Conservation (phyloP, 2,888 invertebrate species). For the Deilephila elpenor region DNA sequence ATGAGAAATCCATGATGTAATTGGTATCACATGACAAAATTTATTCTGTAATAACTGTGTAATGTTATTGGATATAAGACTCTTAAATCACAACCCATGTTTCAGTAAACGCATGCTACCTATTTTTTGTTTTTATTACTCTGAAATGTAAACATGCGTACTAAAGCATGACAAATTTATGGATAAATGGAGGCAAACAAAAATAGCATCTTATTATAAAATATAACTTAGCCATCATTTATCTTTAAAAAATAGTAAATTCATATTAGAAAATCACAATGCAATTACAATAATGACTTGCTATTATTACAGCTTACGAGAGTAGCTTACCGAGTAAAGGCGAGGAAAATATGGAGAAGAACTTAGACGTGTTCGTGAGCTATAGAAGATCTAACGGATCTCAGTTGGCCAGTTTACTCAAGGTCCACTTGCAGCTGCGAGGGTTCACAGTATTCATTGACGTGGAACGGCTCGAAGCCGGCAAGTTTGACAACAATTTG, state of each 20-base stretch:
- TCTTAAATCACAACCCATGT: conserved; percentile 36
- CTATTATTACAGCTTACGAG: conserved; percentile 83
- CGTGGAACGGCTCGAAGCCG: conserved; percentile 98
- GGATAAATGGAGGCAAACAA: conserved; percentile 16
- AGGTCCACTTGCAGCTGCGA: conserved; percentile 97
- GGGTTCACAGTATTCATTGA: conserved; percentile 99
- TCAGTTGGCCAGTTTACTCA: conserved; percentile 96
- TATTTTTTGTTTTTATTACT: conserved; percentile 19
- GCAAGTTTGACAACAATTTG: conserved; percentile 99
- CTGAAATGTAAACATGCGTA: conserved; percentile 29
- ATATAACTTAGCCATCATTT: background rate
- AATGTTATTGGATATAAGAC: conserved; percentile 37
- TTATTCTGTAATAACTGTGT: conserved; percentile 20
- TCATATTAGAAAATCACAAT: background rate
- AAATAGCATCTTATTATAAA: conserved; percentile 17
- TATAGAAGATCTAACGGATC: conserved; percentile 99
- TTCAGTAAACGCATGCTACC: conserved; percentile 25
- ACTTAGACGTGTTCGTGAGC: conserved; percentile 98
- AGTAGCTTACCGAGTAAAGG: conserved; percentile 87
- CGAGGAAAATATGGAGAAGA: conserved; percentile 93
- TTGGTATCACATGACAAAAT: background rate
- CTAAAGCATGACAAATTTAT: conserved; percentile 29
- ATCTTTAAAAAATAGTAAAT: background rate
- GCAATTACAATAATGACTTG: background rate
- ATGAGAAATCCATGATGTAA: background rate